Conservation (phyloP, 2,113 vertebrate species). For the Todiramphus chloris region DNA sequence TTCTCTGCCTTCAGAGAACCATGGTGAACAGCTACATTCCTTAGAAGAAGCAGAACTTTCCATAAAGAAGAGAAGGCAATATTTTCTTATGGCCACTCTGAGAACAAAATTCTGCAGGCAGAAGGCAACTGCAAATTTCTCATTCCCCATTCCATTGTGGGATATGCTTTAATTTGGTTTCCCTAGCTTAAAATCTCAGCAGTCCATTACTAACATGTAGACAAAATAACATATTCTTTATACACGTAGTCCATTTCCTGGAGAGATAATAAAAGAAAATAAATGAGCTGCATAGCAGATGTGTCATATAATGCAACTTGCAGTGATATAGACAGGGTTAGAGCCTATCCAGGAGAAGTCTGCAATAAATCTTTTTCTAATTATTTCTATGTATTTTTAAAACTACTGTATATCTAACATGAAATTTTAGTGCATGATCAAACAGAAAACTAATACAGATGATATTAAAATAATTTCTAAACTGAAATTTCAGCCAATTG, state of each 20-base stretch:
- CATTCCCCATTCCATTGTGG: not conserved
- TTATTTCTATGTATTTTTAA: conserved; percentile 7
- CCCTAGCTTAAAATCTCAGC: not conserved
- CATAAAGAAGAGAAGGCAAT: not conserved
- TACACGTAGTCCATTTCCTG: conserved; percentile 24
- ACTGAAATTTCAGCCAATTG: not conserved
- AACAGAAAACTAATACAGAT: not conserved
- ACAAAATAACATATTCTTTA: conserved; percentile 51
- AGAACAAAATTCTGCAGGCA: not conserved
- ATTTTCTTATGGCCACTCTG: not conserved
- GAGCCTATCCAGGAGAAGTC: not conserved
- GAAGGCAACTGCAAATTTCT: not conserved
- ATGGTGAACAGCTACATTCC: not conserved
- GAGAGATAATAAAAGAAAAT: conserved; percentile 45
- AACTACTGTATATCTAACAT: not conserved
- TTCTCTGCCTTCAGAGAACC: not conserved
- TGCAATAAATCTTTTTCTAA: conserved; percentile 25
- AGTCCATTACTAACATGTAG: not conserved
- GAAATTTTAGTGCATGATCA: not conserved
- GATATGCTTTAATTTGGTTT: not conserved
- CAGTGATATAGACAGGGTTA: not conserved
- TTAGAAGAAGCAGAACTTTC: not conserved
- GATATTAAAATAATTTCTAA: not conserved
- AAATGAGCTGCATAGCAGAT: conserved; percentile 24
- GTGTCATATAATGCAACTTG: conserved; percentile 15